These are phyloP conservation scores for Galerucella calmariensis DNA, from an alignment of 2,888 invertebrate species.

Conservation along the genomic window DNA sequence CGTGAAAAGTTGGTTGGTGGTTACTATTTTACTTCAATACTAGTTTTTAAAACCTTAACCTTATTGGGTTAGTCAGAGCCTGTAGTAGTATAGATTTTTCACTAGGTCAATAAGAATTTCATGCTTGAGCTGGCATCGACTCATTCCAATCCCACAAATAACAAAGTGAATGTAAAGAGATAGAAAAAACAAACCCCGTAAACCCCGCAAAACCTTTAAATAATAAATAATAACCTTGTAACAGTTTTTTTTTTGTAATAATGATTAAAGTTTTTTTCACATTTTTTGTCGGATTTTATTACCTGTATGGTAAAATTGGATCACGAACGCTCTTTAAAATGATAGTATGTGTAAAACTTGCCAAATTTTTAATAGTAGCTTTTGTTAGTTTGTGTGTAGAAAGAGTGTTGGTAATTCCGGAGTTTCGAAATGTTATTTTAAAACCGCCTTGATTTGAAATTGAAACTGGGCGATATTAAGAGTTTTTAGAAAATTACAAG, in stretches of 20 bases:
- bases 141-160: conserved; percentile 15
- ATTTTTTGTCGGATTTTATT: conserved; percentile 3
- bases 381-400: background rate
- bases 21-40: background rate
- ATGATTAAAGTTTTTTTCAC: background rate
- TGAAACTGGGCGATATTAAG: background rate
- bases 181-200: background rate
- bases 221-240: conserved; percentile 16
- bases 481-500: too few relatives aligned
- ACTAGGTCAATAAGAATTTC: conserved; percentile 11
- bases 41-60: background rate
- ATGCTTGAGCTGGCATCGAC: conserved; percentile 5
- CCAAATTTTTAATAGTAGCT: background rate
- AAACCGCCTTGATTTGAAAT: background rate
- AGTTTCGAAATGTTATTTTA: background rate
- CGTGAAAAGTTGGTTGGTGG: background rate
- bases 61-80: background rate
- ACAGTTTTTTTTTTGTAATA: conserved; percentile 10
- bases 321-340: background rate
- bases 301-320: background rate
- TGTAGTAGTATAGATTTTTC: background rate
- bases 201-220: background rate
- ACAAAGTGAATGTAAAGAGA: conserved; percentile 4
- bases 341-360: background rate
- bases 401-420: background rate